A percentile compares a stretch with the other conserved stretches of the same genome.
These are phyloP conservation scores for Erpobdella octoculata DNA, from an alignment of 2,888 invertebrate genomes.

Conservation along the genomic window DNA sequence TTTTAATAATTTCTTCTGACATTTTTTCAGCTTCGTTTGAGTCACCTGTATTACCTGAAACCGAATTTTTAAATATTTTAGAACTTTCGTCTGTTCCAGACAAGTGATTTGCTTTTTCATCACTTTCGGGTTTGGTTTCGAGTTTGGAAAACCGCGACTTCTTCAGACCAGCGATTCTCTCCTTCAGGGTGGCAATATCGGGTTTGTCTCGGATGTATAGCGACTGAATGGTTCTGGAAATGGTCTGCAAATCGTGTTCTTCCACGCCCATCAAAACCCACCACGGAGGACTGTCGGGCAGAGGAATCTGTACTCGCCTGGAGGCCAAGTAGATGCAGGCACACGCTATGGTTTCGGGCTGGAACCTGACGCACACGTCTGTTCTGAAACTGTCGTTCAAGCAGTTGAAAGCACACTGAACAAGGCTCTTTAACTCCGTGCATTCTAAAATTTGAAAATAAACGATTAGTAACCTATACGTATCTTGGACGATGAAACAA, in stretches of 20 bases:
- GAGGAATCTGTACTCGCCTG: neutral
- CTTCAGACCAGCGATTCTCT: too few relatives aligned
- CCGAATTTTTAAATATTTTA: too few relatives aligned
- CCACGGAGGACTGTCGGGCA: neutral
- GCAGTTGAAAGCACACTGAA: neutral
- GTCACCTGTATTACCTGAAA: too few relatives aligned
- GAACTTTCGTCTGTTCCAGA: too few relatives aligned
- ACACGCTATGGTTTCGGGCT: neutral
- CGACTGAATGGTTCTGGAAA: neutral
- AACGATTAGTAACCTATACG: neutral
- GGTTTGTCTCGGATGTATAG: too few relatives aligned
- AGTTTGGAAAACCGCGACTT: too few relatives aligned
- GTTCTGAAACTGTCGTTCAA: neutral
- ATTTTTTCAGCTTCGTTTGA: too few relatives aligned
- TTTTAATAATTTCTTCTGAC: too few relatives aligned
- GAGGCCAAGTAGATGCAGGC: constrained; percentile 5
- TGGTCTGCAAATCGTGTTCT: neutral
- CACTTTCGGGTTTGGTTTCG: too few relatives aligned
- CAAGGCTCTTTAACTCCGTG: neutral
- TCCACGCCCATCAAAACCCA: neutral
- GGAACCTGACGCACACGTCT: neutral
- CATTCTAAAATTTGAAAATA: neutral
- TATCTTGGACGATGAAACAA: neutral
- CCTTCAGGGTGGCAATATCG: too few relatives aligned
- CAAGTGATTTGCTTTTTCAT: too few relatives aligned